Base-by-base conservation (phyloP, 1,140 invertebrate genomes). In the Bombus ignitus region DNA sequence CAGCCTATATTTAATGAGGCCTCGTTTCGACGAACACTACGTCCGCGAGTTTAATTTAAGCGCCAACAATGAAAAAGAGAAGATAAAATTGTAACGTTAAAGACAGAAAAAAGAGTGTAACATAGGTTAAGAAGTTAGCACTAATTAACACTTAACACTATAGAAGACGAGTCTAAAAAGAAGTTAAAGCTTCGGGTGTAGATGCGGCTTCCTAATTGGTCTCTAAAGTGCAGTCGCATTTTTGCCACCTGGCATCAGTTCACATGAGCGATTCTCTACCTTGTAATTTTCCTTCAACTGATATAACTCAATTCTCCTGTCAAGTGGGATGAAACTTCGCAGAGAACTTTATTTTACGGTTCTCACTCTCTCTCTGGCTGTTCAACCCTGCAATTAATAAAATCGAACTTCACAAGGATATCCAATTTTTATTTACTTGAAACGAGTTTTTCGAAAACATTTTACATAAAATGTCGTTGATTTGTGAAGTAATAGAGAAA, bases 221-320 rank as follows among this genome's bases (percentile, higher is more conserved):
- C 59, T 44, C 22, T 15, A 80, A 84, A 87, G 32, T 70, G 81
- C 68, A 86, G 75, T 57, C 42, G 72, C 37, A 66, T n/a, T 39
- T 65, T 80, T 80, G 53, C 66, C 87, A 86, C 76, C 81, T 84
- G 74, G 80, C 85, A 75, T 87, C 77, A 74, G 83, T 79, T 87
- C 83, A 35, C 82, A 79, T 77, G 71, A 78, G 84, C n/a, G 25
- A 32, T 44, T 65, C 35, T 53, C n/a, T 18, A 75, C 72, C 87
- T 87, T 81, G 66, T 92, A 86, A 93, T 94, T 93, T 91, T 37
- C 74, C 47, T 84, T 39, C 57, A 75, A 90, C 70, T 89, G 92
- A 93, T 93, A 91, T 85, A 90, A 89, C 91, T 93, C 92, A 91
- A 93, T 93, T 76, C 70, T 65, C 25, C 44, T 9, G 39, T 35